These are phyloP conservation scores for Parotia lawesii DNA, from an alignment of 2,113 vertebrate genomes.

Conservation along the genomic window DNA sequence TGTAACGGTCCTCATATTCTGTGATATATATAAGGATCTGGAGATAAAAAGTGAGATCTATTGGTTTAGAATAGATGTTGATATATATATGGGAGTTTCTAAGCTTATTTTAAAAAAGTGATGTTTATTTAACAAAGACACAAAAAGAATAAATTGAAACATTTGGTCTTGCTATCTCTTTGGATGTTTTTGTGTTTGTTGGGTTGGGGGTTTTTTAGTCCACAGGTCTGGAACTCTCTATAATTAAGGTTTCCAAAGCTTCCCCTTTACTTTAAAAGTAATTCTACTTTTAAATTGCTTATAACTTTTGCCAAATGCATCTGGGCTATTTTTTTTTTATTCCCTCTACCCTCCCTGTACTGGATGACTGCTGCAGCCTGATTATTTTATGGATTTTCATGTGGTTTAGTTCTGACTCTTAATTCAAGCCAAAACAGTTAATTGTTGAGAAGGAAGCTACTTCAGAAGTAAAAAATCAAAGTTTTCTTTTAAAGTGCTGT, in stretches of 20 bases:
- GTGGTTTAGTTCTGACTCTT: background rate
- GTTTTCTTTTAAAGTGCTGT: background rate
- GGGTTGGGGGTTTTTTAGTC: background rate
- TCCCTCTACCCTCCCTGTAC: background rate
- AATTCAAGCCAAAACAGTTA: background rate
- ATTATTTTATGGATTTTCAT: background rate
- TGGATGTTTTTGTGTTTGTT: background rate
- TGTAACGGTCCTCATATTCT: background rate
- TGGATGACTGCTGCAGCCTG: background rate
- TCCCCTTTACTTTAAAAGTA: background rate
- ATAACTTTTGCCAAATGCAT: background rate
- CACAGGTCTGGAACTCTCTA: background rate
- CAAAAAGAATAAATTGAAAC: background rate
- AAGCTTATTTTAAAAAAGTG: fast-evolving
- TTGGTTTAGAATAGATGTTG: background rate
- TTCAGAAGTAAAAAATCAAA: background rate
- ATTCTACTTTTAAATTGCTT: background rate
- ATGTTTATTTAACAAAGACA: background rate
- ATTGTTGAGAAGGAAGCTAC: background rate
- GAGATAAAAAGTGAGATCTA: background rate
- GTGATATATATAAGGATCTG: background rate
- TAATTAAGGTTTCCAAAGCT: background rate
- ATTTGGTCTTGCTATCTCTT: background rate
- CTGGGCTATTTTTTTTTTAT: background rate
- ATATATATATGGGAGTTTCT: background rate